phyloP scores from a whole-genome alignment of 2,888 invertebrate genomes.

The Microctonus aethiopoides region DNA sequence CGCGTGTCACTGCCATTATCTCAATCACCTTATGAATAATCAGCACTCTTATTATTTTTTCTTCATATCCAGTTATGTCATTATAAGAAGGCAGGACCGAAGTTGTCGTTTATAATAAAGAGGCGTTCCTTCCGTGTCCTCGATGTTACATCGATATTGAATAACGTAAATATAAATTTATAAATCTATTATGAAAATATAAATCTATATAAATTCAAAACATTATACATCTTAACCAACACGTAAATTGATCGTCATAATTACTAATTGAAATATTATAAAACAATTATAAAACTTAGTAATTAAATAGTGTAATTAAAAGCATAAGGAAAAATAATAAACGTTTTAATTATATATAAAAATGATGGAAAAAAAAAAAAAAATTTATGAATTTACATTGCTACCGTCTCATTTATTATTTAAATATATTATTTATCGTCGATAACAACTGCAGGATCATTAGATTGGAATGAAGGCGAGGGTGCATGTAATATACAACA shows the following conservation, averaged over 20 bases:
- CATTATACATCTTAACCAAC: background rate
- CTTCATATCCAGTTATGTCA: constrained; percentile 22
- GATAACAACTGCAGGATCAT: background rate
- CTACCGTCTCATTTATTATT: background rate
- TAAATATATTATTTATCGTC: background rate
- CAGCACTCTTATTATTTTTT: constrained; percentile 20
- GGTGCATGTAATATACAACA: background rate
- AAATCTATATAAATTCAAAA: background rate
- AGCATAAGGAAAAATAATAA: background rate
- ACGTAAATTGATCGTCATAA: background rate
- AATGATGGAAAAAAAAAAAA: too few relatives aligned
- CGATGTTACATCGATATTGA: constrained; percentile 1
- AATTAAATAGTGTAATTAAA: background rate
- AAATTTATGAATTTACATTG: constrained; percentile 12
- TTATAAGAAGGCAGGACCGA: constrained; percentile 18
- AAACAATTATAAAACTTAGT: background rate
- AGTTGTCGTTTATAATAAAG: constrained; percentile 1
- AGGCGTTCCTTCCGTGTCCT: constrained; percentile 14
- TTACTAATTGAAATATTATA: background rate
- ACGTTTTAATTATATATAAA: background rate
- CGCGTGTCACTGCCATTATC: constrained; percentile 34
- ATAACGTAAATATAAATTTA: background rate
- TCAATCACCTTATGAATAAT: constrained; percentile 31
- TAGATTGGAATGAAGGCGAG: background rate
- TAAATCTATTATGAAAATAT: background rate